Percentiles rank a stretch among this genome's conserved stretches.
These are phyloP conservation scores for Synodontis membranacea DNA, from an alignment of 2,113 vertebrate genomes.

Conservation along the genomic window DNA sequence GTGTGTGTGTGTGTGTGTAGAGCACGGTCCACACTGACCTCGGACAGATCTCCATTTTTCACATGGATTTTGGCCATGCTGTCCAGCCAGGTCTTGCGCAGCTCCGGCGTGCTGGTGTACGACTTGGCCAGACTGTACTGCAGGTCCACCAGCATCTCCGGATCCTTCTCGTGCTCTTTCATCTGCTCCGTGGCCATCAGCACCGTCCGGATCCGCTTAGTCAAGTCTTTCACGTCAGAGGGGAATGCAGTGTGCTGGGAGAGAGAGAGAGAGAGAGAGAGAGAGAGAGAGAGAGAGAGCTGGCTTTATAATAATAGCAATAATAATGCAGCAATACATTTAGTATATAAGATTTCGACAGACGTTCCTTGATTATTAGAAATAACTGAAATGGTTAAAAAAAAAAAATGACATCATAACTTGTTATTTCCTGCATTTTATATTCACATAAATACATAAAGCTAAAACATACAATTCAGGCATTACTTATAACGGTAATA, in stretches of 20 bases:
- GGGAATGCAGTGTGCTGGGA: slow-evolving; percentile 90
- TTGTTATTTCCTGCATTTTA: not conserved
- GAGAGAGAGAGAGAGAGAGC: not conserved
- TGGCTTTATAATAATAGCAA: too few relatives aligned
- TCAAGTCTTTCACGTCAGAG: slow-evolving; percentile 94
- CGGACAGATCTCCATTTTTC: slow-evolving; percentile 95
- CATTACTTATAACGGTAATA: not conserved
- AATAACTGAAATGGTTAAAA: not conserved
- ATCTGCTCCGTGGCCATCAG: slow-evolving; percentile 99
- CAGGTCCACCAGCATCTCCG: slow-evolving; percentile 97
- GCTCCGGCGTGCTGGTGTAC: slow-evolving; percentile 94
- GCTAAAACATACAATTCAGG: not conserved
- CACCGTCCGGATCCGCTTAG: slow-evolving; percentile 93
- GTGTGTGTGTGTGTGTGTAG: not conserved
- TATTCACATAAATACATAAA: not conserved
- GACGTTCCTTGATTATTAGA: not conserved
- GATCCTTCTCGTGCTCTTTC: slow-evolving; percentile 98
- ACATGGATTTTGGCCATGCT: slow-evolving; percentile 98
- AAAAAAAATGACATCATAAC: not conserved
- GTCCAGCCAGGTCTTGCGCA: slow-evolving; percentile 96
- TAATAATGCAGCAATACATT: not conserved
- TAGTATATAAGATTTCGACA: not conserved
- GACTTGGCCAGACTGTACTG: slow-evolving; percentile 98
- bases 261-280: not conserved
- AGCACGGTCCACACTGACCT: slow-evolving; percentile 68